Base-by-base conservation (phyloP, 2,888 invertebrate genomes). In the Cosmia pyralina region DNA sequence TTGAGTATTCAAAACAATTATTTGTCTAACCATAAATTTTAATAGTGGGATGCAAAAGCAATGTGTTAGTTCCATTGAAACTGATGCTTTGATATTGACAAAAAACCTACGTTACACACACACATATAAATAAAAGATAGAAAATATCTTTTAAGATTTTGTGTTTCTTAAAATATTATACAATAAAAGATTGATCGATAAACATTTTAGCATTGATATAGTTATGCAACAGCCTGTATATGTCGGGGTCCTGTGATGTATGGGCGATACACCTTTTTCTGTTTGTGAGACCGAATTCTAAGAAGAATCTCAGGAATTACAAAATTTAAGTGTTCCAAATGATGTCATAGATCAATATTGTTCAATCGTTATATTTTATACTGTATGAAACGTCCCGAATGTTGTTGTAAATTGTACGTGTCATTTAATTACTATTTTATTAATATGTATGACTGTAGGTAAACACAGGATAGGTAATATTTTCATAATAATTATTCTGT, bases 231-330 rank as follows among this genome's bases (percentile, higher is more conserved):
- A 86, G 53, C 84, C 87, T 88, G 82, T 87, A 86, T 76, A 84
- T 50, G 64, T 80, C 75, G 75, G 69, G 75, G 46, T 70, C 79
- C 77, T 78, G 80, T 88, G 85, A 87, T 87, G 83, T 86, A 84
- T 84, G 77, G 75, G 76, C 69, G 69, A 64, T 64, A 75, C 79
- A 78, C 77, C 83, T 79, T 71, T 82, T 88, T 82, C 82, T 85
- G 87, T 89, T 81, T 81, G 78, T 82, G 71, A 81, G 62, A 57
- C 80, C 79, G 73, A 82, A 84, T 93, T 93, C 92, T 87, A 67
- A 90, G 92, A 92, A 93, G 77, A 87, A 90, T 89, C 84, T 84
- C 63, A 77, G 77, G 79, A 84, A 84, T 84, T 85, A 82, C 73
- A 82, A 76, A 74, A 81, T 86, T 88, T 86, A 84, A 82, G 82